A percentile compares a stretch with the other conserved stretches of the same genome.
These are phyloP conservation scores for Serrognathus titanus DNA, from an alignment of 2,888 invertebrate genomes.

Conservation along the genomic window DNA sequence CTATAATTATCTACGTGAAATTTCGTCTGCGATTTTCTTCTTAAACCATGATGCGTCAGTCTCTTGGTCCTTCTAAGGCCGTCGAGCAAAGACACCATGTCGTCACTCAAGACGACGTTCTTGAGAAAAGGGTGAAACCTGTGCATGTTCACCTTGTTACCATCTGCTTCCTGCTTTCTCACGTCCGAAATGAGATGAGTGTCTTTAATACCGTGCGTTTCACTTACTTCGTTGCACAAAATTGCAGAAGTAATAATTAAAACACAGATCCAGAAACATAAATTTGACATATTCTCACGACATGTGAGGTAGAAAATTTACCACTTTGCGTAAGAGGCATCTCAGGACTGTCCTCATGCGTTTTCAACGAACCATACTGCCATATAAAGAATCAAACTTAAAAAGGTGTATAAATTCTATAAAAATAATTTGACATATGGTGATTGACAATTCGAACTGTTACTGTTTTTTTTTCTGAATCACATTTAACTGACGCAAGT, in stretches of 20 bases:
- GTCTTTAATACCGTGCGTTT: constrained; percentile 13
- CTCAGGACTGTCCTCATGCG: constrained; percentile 8
- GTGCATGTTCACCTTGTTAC: not conserved
- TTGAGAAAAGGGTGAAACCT: constrained; percentile 8
- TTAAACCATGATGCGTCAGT: constrained; percentile 8
- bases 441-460: not conserved
- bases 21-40: too few species aligned
- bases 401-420: not conserved
- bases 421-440: not conserved
- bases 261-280: constrained; percentile 16
- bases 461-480: not conserved
- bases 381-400: not conserved
- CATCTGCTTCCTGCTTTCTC: not conserved
- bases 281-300: constrained; percentile 19
- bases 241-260: constrained; percentile 15
- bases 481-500: too few species aligned
- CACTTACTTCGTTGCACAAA: constrained; percentile 7
- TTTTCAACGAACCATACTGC: constrained; percentile 1
- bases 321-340: constrained; percentile 13
- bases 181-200: not conserved
- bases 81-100: constrained; percentile 5
- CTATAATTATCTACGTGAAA: not conserved
- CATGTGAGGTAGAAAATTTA: constrained; percentile 11
- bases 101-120: constrained; percentile 7
- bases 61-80: constrained; percentile 7